phyloP scores from a whole-genome alignment of 2,888 invertebrate genomes.

The Dynastes hyllus region DNA sequence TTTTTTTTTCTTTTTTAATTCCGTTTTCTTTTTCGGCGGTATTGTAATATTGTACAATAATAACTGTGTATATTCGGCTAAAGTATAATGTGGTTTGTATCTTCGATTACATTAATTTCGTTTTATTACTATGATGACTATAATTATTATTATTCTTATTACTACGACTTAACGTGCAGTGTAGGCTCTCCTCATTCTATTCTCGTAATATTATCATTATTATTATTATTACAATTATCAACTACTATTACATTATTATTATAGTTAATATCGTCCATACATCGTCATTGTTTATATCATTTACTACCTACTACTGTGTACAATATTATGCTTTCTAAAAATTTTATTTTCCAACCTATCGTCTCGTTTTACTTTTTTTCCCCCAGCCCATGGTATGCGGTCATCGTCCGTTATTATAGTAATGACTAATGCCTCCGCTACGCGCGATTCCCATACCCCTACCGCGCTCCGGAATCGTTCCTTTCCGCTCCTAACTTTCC shows the following conservation, averaged over 20 bases:
- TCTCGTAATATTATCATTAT: neutral
- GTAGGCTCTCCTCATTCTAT: neutral
- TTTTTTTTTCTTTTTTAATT: no score
- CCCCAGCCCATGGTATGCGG: no score
- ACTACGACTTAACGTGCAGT: conserved; percentile 6
- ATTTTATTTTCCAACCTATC: neutral
- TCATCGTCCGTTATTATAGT: no score
- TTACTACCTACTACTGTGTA: conserved; percentile 4
- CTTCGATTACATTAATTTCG: conserved; percentile 24
- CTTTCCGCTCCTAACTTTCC: no score
- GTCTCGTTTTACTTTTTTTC: neutral
- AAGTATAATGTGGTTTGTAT: conserved; percentile 23
- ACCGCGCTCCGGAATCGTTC: no score
- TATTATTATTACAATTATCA: conserved; percentile 2
- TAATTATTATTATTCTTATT: conserved; percentile 2
- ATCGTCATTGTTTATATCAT: conserved; percentile 4
- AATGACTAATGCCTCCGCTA: no score
- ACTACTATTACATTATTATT: neutral
- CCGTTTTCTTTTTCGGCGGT: no score
- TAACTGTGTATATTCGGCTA: conserved; percentile 12
- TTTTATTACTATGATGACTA: conserved; percentile 2
- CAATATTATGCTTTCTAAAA: conserved; percentile 3
- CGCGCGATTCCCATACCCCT: no score
- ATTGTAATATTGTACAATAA: no score
- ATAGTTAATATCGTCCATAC: neutral